Percentiles rank a stretch among this genome's conserved stretches.
Conservation (phyloP, 2,888 invertebrate genomes). For the Cremastobaeus sp. region DNA sequence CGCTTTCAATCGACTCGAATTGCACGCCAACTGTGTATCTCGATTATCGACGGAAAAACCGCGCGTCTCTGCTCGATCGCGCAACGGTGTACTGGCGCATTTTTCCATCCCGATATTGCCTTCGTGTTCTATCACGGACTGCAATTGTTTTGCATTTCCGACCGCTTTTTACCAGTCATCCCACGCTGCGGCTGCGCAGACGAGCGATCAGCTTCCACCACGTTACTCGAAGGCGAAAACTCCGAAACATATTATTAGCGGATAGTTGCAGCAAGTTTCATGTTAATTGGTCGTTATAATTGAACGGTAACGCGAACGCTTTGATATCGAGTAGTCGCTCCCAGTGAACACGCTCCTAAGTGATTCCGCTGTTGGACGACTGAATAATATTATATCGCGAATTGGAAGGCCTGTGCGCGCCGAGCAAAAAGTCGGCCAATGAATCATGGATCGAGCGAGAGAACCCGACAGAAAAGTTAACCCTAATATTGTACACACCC, state of each 20-base stretch:
- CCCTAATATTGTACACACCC: constrained; percentile 71
- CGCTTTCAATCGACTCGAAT: constrained; percentile 44
- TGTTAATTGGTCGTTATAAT: too few relatives aligned
- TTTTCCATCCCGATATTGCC: constrained; percentile 11
- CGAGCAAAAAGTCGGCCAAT: constrained; percentile 27
- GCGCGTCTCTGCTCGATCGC: constrained; percentile 1
- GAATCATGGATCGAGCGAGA: constrained; percentile 55
- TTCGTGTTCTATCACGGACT: constrained; percentile 12
- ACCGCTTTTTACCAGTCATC: neutral
- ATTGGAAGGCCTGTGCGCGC: neutral
- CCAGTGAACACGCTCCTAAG: too few relatives aligned
- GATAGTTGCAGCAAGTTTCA: too few relatives aligned
- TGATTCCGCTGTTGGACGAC: too few relatives aligned
- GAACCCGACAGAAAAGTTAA: constrained; percentile 67
- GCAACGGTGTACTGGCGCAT: neutral
- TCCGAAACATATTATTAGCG: too few relatives aligned
- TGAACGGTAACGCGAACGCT: too few relatives aligned
- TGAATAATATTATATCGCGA: constrained; percentile 18
- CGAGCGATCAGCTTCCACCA: too few relatives aligned
- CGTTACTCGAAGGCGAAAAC: too few relatives aligned
- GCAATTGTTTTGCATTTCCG: constrained; percentile 11
- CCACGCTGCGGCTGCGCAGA: too few relatives aligned
- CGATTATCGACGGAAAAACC: constrained; percentile 31
- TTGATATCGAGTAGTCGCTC: too few relatives aligned
- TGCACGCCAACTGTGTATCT: constrained; percentile 25